Base-by-base conservation (phyloP, 1,140 invertebrate species). In the Brachionus calyciflorus region DNA sequence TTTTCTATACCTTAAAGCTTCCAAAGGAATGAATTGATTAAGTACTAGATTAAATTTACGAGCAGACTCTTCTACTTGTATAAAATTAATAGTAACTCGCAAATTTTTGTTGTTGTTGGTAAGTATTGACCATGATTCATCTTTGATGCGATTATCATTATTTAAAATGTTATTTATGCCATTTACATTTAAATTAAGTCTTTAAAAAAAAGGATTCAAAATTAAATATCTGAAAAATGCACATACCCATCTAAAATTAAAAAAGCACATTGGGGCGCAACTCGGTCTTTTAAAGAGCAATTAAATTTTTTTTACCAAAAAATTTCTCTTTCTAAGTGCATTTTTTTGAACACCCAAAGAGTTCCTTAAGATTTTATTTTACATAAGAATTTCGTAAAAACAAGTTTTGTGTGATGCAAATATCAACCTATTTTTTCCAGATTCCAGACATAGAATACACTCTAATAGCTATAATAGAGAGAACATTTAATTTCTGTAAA, bases 61-160 rank as follows among this genome's bases (percentile, higher is more conserved):
- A 3, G 17, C 10, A 24, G 60, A 44, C 44, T 65, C 60, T 44
- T 65, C 60, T 4, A 65, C 60, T 24, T 21, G 37, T 5, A 73
- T 51, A 55, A 73, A 73, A 53, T 73, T 73, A 10, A 73, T 51
- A 33, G 28, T 73, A 12, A 73, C 69, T 73, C 69, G 9, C 7
- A 73, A 37, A 3, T 73, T 9, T 40, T 55, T 73, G 46, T 73
- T 73, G 44, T 30, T 40, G 10, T 51, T 51, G 2, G 33, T 10
- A n/a, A 49, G n/a, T 10, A 55, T 30, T n/a, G 46, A 51, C 69
- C 69, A 73, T 33, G 69, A 73, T 40, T 73, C 69, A 46, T 73
- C 69, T 49, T 41, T 65, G 3, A 65, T 65, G 1, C 21, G 7
- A 65, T 41, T 65, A 10, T 41, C 19, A 0, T 26, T 41, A 65